A percentile compares a stretch with the other conserved stretches of the same genome.
phyloP scores from a whole-genome alignment of 2,888 invertebrate species.

The Gandaritis pyraliata region DNA sequence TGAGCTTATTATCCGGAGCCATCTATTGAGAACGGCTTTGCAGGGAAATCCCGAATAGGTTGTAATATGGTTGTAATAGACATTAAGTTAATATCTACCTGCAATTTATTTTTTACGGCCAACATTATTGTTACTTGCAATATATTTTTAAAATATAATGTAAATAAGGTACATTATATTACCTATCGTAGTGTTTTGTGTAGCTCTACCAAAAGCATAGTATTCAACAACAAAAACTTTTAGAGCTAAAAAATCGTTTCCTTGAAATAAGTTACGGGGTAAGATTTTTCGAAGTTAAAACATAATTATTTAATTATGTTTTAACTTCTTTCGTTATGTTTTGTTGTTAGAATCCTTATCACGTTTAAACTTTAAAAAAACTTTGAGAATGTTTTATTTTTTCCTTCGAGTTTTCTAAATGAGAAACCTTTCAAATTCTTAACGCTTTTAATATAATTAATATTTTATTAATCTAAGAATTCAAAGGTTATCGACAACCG shows the following conservation, averaged over 20 bases:
- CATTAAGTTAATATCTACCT: constrained; percentile 67
- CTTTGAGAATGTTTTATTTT: constrained; percentile 18
- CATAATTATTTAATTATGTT: too few relatives aligned
- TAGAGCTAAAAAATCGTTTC: background rate
- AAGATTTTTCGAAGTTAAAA: background rate
- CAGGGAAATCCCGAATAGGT: constrained; percentile 80
- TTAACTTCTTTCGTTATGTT: too few relatives aligned
- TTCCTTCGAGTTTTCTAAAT: background rate
- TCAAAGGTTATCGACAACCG: background rate
- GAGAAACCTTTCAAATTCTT: constrained; percentile 8
- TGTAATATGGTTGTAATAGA: constrained; percentile 71
- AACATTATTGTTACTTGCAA: constrained; percentile 45
- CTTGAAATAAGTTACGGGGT: background rate
- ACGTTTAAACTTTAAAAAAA: constrained; percentile 22
- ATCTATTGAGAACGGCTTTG: constrained; percentile 83
- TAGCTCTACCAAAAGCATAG: too few relatives aligned
- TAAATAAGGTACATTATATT: too few relatives aligned
- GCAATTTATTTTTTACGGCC: constrained; percentile 63
- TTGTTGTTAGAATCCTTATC: constrained; percentile 36
- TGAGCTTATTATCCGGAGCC: constrained; percentile 81
- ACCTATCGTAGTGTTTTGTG: too few relatives aligned
- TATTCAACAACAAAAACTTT: too few relatives aligned
- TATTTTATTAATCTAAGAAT: background rate
- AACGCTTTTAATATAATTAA: background rate
- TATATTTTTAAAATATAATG: too few relatives aligned